These are phyloP conservation scores for Mola mola DNA, from an alignment of 2,113 vertebrate genomes.

Conservation along the genomic window DNA sequence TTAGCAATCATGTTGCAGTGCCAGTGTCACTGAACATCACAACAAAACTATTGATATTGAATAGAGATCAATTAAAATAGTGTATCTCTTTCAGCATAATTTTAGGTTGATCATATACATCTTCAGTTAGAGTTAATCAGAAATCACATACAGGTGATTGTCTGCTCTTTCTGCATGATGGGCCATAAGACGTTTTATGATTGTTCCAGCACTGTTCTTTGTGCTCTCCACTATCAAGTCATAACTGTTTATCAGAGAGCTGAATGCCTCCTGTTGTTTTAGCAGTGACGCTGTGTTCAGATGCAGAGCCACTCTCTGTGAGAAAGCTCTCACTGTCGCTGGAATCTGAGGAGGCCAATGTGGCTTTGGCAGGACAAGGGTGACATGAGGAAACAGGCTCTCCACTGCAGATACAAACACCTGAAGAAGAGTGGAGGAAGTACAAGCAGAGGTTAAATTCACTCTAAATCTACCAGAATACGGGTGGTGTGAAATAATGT, in stretches of 20 bases:
- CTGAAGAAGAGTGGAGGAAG: conserved; percentile 16
- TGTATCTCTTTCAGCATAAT: no score
- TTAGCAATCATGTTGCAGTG: no score
- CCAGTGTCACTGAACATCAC: no score
- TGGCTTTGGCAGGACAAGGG: conserved; percentile 66
- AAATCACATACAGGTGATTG: conserved; percentile 75
- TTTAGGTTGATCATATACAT: not conserved
- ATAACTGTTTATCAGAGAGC: conserved; percentile 60
- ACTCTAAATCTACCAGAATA: no score
- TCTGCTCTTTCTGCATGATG: conserved; percentile 26
- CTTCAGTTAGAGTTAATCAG: conserved; percentile 29
- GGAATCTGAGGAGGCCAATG: conserved; percentile 68
- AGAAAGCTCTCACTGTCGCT: conserved; percentile 46
- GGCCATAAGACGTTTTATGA: not conserved
- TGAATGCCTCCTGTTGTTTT: conserved; percentile 27
- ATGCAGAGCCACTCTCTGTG: conserved; percentile 83
- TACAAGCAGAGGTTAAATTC: not conserved
- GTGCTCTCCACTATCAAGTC: conserved; percentile 68
- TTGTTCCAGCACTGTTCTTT: not conserved
- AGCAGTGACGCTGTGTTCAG: conserved; percentile 54
- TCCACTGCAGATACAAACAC: conserved; percentile 75
- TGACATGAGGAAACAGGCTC: conserved; percentile 78
- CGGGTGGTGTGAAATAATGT: no score
- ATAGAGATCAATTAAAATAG: no score
- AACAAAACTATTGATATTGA: no score